These are phyloP conservation scores for Strigops habroptila DNA, from an alignment of 2,113 vertebrate genomes.

Conservation along the genomic window DNA sequence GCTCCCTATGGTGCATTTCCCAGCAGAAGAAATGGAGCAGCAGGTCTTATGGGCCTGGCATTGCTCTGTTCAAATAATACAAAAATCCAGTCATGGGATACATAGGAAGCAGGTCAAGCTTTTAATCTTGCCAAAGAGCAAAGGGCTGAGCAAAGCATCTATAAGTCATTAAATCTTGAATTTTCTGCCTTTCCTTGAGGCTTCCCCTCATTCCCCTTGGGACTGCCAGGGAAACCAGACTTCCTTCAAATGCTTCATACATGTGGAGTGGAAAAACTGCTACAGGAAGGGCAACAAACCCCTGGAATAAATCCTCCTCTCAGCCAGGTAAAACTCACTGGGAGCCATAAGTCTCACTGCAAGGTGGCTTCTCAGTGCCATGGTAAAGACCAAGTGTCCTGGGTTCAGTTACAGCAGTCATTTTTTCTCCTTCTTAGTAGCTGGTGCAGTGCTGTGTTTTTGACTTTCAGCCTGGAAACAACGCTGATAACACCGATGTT, in stretches of 20 bases:
- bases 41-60: rapidly evolving
- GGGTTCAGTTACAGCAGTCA: too few relatives aligned
- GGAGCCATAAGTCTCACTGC: not conserved
- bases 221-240: constrained; percentile 10
- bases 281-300: not conserved
- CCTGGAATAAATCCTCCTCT: not conserved
- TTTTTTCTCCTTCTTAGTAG: too few relatives aligned
- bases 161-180: constrained; percentile 59
- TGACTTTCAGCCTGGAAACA: too few relatives aligned
- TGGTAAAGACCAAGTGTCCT: not conserved
- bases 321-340: not conserved
- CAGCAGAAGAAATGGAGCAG: not conserved
- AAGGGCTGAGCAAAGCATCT: not conserved
- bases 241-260: not conserved
- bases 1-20: not conserved
- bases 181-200: constrained; percentile 56
- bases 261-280: not conserved
- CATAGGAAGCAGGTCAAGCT: constrained; percentile 33
- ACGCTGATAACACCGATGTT: too few relatives aligned
- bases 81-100: not conserved
- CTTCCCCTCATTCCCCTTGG: not conserved
- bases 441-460: too few relatives aligned
- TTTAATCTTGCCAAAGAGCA: constrained; percentile 49
- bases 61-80: not conserved
- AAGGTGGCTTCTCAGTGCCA: not conserved